Percentiles rank a stretch among this genome's conserved stretches.
These are phyloP conservation scores for Drosophila greeni DNA, from an alignment of 2,888 invertebrate species.

Conservation along the genomic window DNA sequence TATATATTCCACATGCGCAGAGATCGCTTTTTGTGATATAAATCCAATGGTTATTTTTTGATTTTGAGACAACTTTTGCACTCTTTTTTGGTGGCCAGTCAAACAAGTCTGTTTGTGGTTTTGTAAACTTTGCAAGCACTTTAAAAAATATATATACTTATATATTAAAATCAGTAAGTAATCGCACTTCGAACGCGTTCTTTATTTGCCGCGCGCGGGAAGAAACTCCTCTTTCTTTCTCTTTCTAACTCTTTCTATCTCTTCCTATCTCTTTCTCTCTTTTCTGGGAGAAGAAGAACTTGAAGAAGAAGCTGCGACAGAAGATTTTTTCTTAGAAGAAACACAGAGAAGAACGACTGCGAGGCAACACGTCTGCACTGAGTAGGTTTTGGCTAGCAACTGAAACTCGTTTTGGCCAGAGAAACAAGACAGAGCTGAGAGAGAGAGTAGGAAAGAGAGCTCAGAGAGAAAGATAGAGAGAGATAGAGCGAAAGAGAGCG, in stretches of 20 bases:
- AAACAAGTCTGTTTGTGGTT: slow-evolving; percentile 18
- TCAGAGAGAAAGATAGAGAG: slow-evolving; percentile 37
- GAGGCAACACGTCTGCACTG: slow-evolving; percentile 62
- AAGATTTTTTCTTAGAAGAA: slow-evolving; percentile 5
- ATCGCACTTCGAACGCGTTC: slow-evolving; percentile 4
- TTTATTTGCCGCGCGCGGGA: slow-evolving; percentile 26
- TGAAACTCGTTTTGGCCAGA: slow-evolving; percentile 69
- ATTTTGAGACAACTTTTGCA: slow-evolving; percentile 6
- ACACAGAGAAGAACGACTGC: slow-evolving; percentile 2
- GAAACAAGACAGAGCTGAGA: slow-evolving; percentile 7
- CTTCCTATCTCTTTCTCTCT: background rate
- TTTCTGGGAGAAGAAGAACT: background rate
- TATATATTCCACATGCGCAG: slow-evolving; percentile 10
- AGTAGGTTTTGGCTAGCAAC: slow-evolving; percentile 66
- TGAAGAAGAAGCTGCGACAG: background rate
- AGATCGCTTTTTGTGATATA: slow-evolving; percentile 7
- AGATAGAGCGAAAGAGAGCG: background rate
- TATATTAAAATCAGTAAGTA: too few relatives aligned
- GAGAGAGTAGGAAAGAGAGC: background rate
- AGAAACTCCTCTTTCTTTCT: background rate
- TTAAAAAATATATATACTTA: slow-evolving; percentile 15
- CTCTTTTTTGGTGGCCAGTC: background rate
- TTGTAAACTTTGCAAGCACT: slow-evolving; percentile 16
- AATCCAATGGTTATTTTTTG: background rate
- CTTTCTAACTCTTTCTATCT: background rate